Base-by-base conservation (phyloP, 2,797 vertebrate species). In the Protonibea diacanthus region DNA sequence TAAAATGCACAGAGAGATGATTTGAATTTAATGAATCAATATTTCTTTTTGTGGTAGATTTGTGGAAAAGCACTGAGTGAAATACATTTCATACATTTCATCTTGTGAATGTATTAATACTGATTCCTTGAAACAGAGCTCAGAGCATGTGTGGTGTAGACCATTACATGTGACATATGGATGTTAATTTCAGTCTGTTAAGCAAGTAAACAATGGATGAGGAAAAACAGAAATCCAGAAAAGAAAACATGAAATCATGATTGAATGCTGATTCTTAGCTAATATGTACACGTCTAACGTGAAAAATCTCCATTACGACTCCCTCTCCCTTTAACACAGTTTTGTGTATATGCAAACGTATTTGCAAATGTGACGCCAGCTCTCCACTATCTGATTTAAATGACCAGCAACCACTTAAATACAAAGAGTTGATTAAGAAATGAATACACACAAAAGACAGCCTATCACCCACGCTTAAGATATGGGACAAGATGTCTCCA, bases 401-500 rank as follows among this genome's bases (percentile, higher is more conserved):
- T 90, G 78, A 86, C 79, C 81, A 78, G 64, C 80, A 80, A 81
- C 80, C 76, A 79, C 81, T 90, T 86, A 88, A 89, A 87, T 71
- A 70, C 61, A 79, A 87, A 87, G 80, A 88, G 70, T 87, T 89
- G 85, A 93, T 91, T 81, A 90, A 90, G 76, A 71, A 65, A 87
- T 89, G 90, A 80, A 89, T 68, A 76, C 82, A 83, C 70, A 88
- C 80, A 87, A 88, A 89, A 86, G 84, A 60, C 81, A 63, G 72
- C 79, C 66, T 81, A 83, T 89, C 86, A 87, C 56, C 82, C 74
- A 20, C 55, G 83, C 81, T 90, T 82, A 89, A 91, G 85, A 90
- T 90, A 87, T 86, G 78, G 85, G 79, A 84, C 79, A 74, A 91
- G 87, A 92, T 89, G 83, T 90, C 87, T 73, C 64, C 82, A 64